A percentile compares a stretch with the other conserved stretches of the same genome.
These are phyloP conservation scores for Sitobion miscanthi DNA, from an alignment of 1,140 invertebrate species.

Conservation along the genomic window DNA sequence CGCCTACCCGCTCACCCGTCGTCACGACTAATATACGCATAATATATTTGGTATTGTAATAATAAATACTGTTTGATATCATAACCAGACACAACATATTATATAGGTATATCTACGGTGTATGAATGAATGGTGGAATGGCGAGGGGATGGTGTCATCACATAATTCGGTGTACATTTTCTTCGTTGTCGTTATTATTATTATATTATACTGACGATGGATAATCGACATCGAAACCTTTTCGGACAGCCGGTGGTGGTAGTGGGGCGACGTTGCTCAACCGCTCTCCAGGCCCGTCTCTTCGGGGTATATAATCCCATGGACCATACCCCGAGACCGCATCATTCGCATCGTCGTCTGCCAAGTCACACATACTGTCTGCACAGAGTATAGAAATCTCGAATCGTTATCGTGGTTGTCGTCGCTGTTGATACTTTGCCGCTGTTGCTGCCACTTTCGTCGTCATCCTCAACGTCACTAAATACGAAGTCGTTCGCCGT, in stretches of 20 bases:
- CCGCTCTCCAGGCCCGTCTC: not conserved
- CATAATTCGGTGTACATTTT: not conserved
- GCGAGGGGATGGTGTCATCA: not conserved
- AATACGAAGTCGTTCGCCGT: not conserved
- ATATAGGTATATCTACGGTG: not conserved
- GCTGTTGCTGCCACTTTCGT: not conserved
- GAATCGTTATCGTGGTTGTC: not conserved
- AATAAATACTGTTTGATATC: not conserved
- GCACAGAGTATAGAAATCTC: not conserved
- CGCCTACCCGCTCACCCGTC: not conserved
- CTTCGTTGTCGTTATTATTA: not conserved
- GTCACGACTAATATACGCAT: not conserved
- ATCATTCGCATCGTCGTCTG: conserved; percentile 9
- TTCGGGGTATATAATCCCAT: not conserved
- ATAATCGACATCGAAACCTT: not conserved
- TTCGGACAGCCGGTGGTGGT: not conserved
- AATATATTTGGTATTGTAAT: not conserved
- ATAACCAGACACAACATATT: not conserved
- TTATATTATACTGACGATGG: not conserved
- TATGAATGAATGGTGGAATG: not conserved
- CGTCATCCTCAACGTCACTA: not conserved
- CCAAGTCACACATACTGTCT: not conserved
- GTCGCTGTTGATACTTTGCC: not conserved
- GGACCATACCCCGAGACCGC: not conserved
- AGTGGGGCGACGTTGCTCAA: conserved; percentile 21